Evolutionary conservation across 2,888 invertebrate genomes (phyloP).

Genomic region (Tiphia femorata): DNA sequence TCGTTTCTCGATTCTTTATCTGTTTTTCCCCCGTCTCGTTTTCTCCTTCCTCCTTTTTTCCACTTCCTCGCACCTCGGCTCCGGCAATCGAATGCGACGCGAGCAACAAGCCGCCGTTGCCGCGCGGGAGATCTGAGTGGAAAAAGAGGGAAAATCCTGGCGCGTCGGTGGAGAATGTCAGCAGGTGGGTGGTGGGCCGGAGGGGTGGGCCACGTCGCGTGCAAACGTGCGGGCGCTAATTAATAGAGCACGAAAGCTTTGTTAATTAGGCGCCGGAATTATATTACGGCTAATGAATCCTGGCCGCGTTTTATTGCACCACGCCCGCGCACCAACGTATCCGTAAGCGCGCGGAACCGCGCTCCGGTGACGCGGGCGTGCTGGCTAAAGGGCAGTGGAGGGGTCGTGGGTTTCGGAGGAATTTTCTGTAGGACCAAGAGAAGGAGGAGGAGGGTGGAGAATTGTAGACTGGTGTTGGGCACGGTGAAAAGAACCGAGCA

Average conservation of each 20-base stretch:
- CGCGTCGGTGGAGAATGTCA: too few relatives aligned
- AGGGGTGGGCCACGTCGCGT: too few relatives aligned
- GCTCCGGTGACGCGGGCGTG: too few relatives aligned
- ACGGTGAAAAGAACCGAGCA: too few relatives aligned
- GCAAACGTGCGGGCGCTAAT: background rate
- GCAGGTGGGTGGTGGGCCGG: too few relatives aligned
- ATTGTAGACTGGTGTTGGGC: too few relatives aligned
- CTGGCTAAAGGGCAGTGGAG: background rate
- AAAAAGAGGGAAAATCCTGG: too few relatives aligned
- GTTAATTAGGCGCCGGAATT: slow-evolving; percentile 2
- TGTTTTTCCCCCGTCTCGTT: background rate
- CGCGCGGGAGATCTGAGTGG: too few relatives aligned
- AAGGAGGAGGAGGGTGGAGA: background rate
- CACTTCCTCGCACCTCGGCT: too few relatives aligned
- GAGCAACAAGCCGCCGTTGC: too few relatives aligned
- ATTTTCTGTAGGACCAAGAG: background rate
- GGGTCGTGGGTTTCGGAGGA: background rate
- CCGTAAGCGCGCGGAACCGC: too few relatives aligned
- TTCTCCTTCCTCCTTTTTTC: background rate
- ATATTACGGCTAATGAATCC: background rate
- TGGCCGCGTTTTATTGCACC: background rate
- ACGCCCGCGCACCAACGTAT: background rate
- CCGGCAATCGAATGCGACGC: too few relatives aligned
- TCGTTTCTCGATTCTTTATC: background rate
- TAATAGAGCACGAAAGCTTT: background rate